These are phyloP conservation scores for Heterodera schachtii DNA, from an alignment of 1,140 invertebrate species.

Conservation along the genomic window DNA sequence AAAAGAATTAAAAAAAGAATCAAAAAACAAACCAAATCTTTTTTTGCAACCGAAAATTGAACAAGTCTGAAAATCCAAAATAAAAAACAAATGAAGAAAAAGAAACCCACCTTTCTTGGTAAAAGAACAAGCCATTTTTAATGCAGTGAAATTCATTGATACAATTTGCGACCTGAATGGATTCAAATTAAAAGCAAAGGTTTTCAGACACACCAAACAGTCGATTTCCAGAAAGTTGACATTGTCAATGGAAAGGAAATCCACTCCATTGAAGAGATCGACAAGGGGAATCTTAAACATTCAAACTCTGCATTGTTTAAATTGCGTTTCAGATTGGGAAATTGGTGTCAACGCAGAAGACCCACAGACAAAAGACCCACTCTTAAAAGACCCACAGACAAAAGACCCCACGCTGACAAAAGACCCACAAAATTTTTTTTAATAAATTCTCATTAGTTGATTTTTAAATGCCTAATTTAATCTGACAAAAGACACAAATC, in stretches of 20 bases:
- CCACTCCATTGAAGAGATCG: constrained; percentile 43
- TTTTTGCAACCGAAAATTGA: constrained; percentile 13
- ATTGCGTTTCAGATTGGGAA: too few relatives aligned
- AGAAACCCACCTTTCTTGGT: constrained; percentile 33
- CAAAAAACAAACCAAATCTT: background rate
- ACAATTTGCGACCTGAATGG: constrained; percentile 19
- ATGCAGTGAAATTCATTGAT: constrained; percentile 44
- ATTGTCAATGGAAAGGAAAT: constrained; percentile 36
- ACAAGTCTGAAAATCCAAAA: constrained; percentile 6
- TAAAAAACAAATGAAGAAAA: background rate
- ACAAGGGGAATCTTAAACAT: constrained; percentile 40
- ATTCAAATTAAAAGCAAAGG: background rate
- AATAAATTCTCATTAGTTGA: too few relatives aligned
- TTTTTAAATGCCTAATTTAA: too few relatives aligned
- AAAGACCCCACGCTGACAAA: too few relatives aligned
- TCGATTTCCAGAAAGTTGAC: constrained; percentile 44
- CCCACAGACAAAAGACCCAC: too few relatives aligned
- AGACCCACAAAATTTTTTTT: too few relatives aligned
- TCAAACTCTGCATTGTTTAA: too few relatives aligned
- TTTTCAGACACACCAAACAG: constrained; percentile 30
- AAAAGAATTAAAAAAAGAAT: background rate
- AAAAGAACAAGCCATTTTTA: constrained; percentile 37
- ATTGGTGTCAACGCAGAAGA: too few relatives aligned
- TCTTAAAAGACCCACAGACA: too few relatives aligned
- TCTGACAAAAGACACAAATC: too few relatives aligned